These are phyloP conservation scores for Protosalanx chinensis DNA, from an alignment of 2,797 vertebrate species.

Conservation along the genomic window DNA sequence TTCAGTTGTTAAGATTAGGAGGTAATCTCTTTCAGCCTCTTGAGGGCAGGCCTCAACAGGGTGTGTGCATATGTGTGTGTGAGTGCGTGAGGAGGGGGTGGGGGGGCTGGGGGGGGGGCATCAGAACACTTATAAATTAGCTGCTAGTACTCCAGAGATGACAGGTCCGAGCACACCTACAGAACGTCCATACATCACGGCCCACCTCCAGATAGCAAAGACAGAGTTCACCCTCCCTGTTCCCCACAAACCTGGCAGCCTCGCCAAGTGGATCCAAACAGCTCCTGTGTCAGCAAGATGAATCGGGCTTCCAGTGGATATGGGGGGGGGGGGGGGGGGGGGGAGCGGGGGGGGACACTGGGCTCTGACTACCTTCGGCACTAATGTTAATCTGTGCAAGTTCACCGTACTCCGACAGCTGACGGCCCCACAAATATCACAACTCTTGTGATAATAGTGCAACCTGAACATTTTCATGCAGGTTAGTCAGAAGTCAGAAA, in stretches of 20 bases:
- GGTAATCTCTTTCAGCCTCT: neutral
- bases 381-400: neutral
- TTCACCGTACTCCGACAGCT: too few species aligned
- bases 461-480: too few species aligned
- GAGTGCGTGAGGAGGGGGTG: too few species aligned
- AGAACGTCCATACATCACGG: slow-evolving; percentile 21
- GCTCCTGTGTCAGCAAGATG: slow-evolving; percentile 6
- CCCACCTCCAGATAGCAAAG: slow-evolving; percentile 13
- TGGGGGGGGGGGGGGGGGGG: too few species aligned
- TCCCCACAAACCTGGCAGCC: slow-evolving; percentile 12
- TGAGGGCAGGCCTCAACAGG: neutral
- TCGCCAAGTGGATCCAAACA: slow-evolving; percentile 7
- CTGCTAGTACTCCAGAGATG: slow-evolving; percentile 21
- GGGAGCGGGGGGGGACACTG: neutral
- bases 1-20: slow-evolving; percentile 14
- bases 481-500: too few species aligned
- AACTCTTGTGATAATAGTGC: too few species aligned
- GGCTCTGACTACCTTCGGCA: neutral
- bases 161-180: slow-evolving; percentile 29
- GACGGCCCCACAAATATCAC: too few species aligned
- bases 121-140: slow-evolving; percentile 9
- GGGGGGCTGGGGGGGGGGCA: neutral
- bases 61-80: neutral
- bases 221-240: slow-evolving; percentile 9
- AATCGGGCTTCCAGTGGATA: neutral